phyloP scores from a whole-genome alignment of 1,140 invertebrate species.

The Holcopasites calliopsidis region DNA sequence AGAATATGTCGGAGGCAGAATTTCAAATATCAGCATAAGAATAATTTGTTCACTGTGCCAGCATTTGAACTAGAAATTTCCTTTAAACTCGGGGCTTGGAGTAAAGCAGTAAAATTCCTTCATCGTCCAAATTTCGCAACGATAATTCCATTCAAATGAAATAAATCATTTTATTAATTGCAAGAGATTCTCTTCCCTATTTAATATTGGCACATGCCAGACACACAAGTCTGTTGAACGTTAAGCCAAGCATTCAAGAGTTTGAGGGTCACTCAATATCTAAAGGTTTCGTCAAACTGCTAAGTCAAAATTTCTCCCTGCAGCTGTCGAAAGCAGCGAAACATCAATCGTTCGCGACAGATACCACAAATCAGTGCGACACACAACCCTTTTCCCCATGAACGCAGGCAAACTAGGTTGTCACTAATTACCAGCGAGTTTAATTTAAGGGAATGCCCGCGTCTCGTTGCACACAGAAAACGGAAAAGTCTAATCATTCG shows the following conservation, averaged over 20 bases:
- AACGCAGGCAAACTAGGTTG: constrained; percentile 40
- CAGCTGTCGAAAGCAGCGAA: background rate
- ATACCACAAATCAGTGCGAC: background rate
- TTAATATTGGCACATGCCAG: no score
- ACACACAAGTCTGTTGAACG: no score
- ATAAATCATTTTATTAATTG: no score
- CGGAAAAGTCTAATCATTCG: constrained; percentile 19
- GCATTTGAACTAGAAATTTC: background rate
- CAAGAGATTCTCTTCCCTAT: no score
- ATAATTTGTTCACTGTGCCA: background rate
- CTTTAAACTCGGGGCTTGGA: no score
- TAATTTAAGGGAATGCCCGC: background rate
- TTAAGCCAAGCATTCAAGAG: no score
- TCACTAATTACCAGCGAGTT: constrained; percentile 1
- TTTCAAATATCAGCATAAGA: constrained; percentile 9
- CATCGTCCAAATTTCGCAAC: background rate
- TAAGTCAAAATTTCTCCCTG: background rate
- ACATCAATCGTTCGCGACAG: background rate
- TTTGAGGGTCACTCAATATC: no score
- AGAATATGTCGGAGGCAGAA: background rate
- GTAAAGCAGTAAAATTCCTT: background rate
- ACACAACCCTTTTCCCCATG: background rate
- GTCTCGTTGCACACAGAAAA: constrained; percentile 1
- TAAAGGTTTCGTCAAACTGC: background rate
- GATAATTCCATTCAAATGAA: no score